These are phyloP conservation scores for Diarsia dahlii DNA, from an alignment of 2,888 invertebrate species.

Conservation along the genomic window DNA sequence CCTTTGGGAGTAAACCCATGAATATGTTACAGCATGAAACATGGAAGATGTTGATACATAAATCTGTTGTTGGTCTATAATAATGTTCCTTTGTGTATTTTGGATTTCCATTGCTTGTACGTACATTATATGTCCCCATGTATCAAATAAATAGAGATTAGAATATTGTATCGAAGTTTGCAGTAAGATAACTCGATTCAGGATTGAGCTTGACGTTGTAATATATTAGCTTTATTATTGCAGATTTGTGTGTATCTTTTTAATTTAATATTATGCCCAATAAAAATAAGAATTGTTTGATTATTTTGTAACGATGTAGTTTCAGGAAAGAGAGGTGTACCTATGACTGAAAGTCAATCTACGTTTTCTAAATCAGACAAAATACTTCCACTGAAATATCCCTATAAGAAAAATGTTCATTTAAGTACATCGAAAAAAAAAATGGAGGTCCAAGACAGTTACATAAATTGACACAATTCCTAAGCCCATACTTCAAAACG, in stretches of 20 bases:
- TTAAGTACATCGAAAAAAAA: neutral
- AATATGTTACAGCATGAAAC: conserved; percentile 33
- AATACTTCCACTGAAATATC: neutral
- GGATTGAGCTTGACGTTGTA: no score
- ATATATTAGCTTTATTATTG: no score
- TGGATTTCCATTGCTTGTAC: neutral
- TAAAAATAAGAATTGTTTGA: neutral
- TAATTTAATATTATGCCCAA: no score
- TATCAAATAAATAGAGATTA: neutral
- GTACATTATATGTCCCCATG: neutral
- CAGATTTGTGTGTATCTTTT: no score
- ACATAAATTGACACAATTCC: neutral
- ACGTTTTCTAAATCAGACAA: neutral
- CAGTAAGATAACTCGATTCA: no score
- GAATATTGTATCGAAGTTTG: neutral
- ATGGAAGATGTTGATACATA: conserved; percentile 10
- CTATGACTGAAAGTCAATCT: no score
- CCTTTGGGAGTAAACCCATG: neutral
- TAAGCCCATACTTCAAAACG: conserved; percentile 2
- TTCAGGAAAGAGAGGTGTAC: neutral
- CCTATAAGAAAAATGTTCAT: no score
- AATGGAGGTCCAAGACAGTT: neutral
- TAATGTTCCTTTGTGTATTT: conserved; percentile 9
- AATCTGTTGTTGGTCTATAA: neutral
- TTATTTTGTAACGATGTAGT: no score